Conservation (phyloP, 2,888 invertebrate species). For the Choristoneura rosaceana region DNA sequence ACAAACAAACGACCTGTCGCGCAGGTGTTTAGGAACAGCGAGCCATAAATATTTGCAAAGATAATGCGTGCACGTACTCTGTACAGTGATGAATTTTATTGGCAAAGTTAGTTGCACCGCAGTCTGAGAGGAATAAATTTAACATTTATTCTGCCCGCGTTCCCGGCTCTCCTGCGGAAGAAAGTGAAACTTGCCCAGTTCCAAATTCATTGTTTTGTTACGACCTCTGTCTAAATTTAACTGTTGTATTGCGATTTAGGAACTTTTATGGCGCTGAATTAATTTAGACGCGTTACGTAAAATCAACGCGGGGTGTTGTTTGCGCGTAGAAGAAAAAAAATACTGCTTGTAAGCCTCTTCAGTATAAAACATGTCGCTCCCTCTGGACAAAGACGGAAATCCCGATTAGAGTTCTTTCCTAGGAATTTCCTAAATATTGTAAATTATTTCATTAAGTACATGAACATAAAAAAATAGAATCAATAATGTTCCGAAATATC, state of each 20-base stretch:
- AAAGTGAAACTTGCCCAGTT: conserved; percentile 36
- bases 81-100: conserved; percentile 42
- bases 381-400: no score
- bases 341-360: no score
- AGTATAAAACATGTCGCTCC: no score
- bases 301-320: conserved; percentile 16
- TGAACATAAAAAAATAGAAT: no score
- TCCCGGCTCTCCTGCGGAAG: conserved; percentile 24
- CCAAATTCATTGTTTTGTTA: conserved; percentile 40
- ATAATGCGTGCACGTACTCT: conserved; percentile 36
- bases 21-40: conserved; percentile 7
- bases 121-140: conserved; percentile 38
- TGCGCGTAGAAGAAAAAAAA: not conserved
- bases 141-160: conserved; percentile 39
- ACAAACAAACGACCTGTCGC: not conserved
- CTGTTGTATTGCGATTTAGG: conserved; percentile 32
- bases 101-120: conserved; percentile 41
- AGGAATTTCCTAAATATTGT: no score
- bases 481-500: no score
- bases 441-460: no score
- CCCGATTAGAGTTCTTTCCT: no score
- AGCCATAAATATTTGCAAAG: conserved; percentile 29
- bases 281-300: conserved; percentile 36
- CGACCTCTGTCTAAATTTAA: conserved; percentile 37
- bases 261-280: conserved; percentile 36